Evolutionary conservation across 2,888 invertebrate genomes (phyloP).

Genomic region (Zele albiditarsus): DNA sequence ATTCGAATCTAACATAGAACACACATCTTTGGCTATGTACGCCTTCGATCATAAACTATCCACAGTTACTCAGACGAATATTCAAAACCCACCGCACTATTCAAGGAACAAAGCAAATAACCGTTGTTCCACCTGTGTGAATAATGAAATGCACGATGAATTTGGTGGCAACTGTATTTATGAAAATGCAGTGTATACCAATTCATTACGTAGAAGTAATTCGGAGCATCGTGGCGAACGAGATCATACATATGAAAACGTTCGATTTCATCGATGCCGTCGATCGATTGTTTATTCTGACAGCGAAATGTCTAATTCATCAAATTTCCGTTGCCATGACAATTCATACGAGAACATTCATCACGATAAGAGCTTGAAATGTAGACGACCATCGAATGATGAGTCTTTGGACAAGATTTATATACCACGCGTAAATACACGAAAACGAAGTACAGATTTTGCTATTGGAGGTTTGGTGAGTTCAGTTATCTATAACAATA

Average conservation of each 20-base stretch:
- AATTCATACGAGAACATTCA: constrained; percentile 35
- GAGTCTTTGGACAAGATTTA: constrained; percentile 63
- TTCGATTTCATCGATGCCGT: constrained; percentile 56
- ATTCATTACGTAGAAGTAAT: constrained; percentile 60
- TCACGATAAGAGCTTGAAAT: constrained; percentile 33
- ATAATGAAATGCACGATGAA: background rate
- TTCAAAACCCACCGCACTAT: constrained; percentile 61
- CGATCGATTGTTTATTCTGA: constrained; percentile 43
- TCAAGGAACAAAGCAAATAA: constrained; percentile 40
- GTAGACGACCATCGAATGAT: constrained; percentile 51
- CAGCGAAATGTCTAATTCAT: background rate
- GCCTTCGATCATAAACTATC: constrained; percentile 63
- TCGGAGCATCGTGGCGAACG: constrained; percentile 60
- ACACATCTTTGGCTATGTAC: constrained; percentile 74
- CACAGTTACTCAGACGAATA: constrained; percentile 72
- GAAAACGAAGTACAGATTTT: constrained; percentile 64
- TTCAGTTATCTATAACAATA: constrained; percentile 45
- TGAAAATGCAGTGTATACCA: constrained; percentile 40
- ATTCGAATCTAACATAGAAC: constrained; percentile 62
- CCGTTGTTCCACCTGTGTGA: background rate
- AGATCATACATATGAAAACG: constrained; percentile 62
- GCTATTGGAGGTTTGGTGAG: constrained; percentile 65
- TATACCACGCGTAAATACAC: constrained; percentile 63
- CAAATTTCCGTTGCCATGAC: background rate
- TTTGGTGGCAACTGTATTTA: constrained; percentile 15